Base-by-base conservation (phyloP, 2,113 vertebrate genomes). In the Scalopus aquaticus region DNA sequence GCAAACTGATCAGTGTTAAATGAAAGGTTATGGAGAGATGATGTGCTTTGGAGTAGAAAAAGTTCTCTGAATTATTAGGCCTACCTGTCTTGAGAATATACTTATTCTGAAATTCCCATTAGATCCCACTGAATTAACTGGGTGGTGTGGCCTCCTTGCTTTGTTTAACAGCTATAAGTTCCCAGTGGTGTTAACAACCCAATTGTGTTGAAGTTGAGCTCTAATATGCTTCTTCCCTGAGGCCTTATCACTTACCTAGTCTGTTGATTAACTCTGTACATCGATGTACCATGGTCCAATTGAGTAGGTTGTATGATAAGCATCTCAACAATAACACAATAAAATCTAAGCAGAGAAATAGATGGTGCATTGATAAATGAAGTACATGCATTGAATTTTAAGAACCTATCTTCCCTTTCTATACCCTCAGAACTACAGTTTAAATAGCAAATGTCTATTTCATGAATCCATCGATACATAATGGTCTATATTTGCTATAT, bases 401-500 rank as follows among this genome's bases (percentile, higher is more conserved):
- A 82, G 82, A 89, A 39, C 28, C n/a, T 15, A 1, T 69, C 84
- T 94, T 56, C 62, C 16, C 70, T 35, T 46, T 89, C 12, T 86
- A 90, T 6, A 67, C 11, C 67, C 93, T 93, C 69, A 92, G 73
- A 96, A 84, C 46, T 2, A 9, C 8, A 91, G 37, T 80, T 88
- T 96, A 96, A 92, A 78, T 51, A 5, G 32, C 58, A 73, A 91
- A 93, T 77, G 39, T 9, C 15, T 46, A 62, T 95, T 74, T 80
- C 90, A 90, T 95, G 95, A 94, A 95, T 97, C 81, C 65, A 95
- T 96, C 95, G 87, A 78, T 74, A 20, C n/a, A 84, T 37, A 94
- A 46, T 88, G 97, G 95, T 96, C 76, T 97, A 96, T 91, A 95
- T 97, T 97, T 92, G 82, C 54, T 91, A 39, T 39, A 78, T 73